Conservation (phyloP, 2,113 vertebrate species). For the Meleagris gallopavo region DNA sequence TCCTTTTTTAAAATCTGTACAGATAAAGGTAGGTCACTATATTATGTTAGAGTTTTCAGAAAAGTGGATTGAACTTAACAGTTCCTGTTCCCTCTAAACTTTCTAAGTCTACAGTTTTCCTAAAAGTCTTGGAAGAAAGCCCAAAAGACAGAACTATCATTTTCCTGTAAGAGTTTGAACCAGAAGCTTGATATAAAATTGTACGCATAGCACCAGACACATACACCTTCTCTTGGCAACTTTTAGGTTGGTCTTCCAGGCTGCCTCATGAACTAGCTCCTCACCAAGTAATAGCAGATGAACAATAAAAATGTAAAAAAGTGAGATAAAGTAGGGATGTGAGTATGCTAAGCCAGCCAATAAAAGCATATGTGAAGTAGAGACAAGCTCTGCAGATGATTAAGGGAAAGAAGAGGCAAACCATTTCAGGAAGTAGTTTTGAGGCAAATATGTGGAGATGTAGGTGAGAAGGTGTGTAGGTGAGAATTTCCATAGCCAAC, state of each 20-base stretch:
- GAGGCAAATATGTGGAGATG: not conserved
- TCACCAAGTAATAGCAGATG: not conserved
- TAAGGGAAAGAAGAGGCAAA: not conserved
- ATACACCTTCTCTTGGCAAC: not conserved
- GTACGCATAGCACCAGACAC: not conserved
- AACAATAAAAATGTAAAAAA: not conserved
- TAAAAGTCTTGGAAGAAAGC: not conserved
- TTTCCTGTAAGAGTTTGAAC: not conserved
- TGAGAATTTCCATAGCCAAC: not conserved
- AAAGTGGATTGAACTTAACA: not conserved
- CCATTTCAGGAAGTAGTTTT: not conserved
- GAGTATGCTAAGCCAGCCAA: not conserved
- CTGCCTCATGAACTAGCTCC: not conserved
- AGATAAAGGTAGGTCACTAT: not conserved
- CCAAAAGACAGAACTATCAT: not conserved
- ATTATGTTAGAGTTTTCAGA: not conserved
- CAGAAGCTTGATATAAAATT: not conserved
- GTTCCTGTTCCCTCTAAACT: conserved; percentile 8
- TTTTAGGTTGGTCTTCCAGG: not conserved
- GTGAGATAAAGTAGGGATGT: not conserved
- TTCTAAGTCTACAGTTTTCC: not conserved
- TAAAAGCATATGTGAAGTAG: fast-evolving
- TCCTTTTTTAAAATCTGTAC: not conserved
- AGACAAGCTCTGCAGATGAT: not conserved
- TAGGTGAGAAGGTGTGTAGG: no score